These are phyloP conservation scores for Pseudomugil tenellus DNA, from an alignment of 2,797 vertebrate species.

Conservation along the genomic window DNA sequence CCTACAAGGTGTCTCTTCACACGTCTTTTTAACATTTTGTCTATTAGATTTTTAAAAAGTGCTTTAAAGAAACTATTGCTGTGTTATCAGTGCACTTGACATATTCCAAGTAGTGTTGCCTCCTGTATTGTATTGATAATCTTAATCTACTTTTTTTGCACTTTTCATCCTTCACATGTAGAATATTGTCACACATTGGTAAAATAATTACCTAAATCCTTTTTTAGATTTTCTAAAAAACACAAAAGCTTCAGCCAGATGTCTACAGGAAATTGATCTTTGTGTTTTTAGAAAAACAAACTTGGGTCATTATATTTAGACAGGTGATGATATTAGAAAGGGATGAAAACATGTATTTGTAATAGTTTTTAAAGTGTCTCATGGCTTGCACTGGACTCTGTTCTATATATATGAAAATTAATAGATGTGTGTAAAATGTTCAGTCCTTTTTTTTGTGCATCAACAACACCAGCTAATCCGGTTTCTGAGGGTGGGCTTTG, in stretches of 20 bases:
- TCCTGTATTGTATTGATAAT: not conserved
- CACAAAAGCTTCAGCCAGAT: no score
- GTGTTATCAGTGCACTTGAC: not conserved
- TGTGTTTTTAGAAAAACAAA: no score
- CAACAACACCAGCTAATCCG: no score
- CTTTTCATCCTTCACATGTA: not conserved
- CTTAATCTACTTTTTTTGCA: not conserved
- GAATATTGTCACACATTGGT: no score
- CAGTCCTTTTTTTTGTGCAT: not conserved
- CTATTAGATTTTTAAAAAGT: not conserved
- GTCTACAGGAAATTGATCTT: no score
- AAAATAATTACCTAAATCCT: no score
- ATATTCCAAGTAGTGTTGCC: not conserved
- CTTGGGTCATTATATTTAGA: no score
- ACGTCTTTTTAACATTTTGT: not conserved
- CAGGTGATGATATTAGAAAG: not conserved
- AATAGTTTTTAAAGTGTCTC: not conserved
- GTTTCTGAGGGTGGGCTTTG: no score
- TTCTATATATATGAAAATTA: not conserved
- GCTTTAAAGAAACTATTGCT: not conserved
- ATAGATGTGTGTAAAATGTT: not conserved
- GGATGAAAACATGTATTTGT: not conserved
- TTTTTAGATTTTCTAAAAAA: no score
- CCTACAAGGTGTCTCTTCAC: conserved; percentile 67
- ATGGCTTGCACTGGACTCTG: not conserved